Evolutionary conservation across 35 echinoderm and acorn worm species (phyloP), one percentile per base, ranked within the genome.

Genomic region (Patiria miniata): DNA sequence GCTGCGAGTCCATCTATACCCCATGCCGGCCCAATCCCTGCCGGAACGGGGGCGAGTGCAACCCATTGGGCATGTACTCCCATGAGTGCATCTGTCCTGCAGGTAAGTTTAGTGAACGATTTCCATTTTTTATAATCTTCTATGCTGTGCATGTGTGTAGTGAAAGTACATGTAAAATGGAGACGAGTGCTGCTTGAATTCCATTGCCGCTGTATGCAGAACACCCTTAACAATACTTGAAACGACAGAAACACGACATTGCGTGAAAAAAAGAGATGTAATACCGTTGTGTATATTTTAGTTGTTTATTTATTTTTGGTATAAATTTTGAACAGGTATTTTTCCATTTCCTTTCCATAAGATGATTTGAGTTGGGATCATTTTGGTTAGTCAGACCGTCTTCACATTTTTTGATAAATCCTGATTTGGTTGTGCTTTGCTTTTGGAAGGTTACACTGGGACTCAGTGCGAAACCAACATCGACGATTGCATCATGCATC

Each of bases 401-500:
- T 5, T 28, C 61, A 69, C 61, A 69, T 28, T 69, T 69, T 23
- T 3, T 3, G 4, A 7, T 7, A 69, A n/a, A n/a, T n/a, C n/a
- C n/a, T 69, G 33, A 69, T 69, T 23, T 23, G n/a, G 4, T 18
- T 36, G n/a, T 83, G 16, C 19, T 83, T 84, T 65, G 4, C 38
- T 37, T 84, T 84, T 39, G n/a, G 36, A 36, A 90, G 88, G 88
- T 37, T 98, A 68, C 40, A 80, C 26, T 15, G 95, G 95, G 1
- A 37, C 21, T 2, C 39, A 37, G 8, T 98, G 95, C 84, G 84
- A 98, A 10, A 83, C 15, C 15, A 87, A 94, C 33, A 83, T 91
- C 19, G 84, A 98, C 28, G 89, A 98, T 44, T 98, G 95, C 39
- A 60, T 77, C 2, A 83, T 77, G 1, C 94, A 98, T 65, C 37